Percentiles rank a stretch among this genome's conserved stretches.
phyloP scores from a whole-genome alignment of 2,888 invertebrate species.

The Synergus gifuensis region DNA sequence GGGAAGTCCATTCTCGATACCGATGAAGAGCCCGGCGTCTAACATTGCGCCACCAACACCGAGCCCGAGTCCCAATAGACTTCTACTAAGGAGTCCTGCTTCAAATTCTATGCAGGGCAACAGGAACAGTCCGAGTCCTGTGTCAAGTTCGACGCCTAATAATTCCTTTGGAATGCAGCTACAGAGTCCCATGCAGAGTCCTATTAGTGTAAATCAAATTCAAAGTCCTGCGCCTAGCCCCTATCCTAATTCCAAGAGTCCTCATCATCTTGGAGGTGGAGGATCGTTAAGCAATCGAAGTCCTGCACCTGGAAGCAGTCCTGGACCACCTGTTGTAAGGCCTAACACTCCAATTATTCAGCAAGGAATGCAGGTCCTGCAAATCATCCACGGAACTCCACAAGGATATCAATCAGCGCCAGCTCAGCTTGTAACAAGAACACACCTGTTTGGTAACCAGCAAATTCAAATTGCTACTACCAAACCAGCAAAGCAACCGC shows the following conservation, averaged over 20 bases:
- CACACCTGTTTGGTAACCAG: constrained; percentile 75
- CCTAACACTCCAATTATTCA: constrained; percentile 75
- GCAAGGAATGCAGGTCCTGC: constrained; percentile 76
- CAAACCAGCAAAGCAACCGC: constrained; percentile 79
- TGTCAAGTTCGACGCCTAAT: constrained; percentile 69
- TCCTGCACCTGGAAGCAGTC: constrained; percentile 76
- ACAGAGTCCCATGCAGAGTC: constrained; percentile 77
- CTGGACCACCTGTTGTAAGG: constrained; percentile 75
- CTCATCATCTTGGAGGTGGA: constrained; percentile 70
- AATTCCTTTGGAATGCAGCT: constrained; percentile 73
- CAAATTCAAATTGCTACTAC: constrained; percentile 75
- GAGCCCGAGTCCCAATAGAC: constrained; percentile 75
- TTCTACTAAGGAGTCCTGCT: constrained; percentile 74
- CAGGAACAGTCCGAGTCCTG: constrained; percentile 75
- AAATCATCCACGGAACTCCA: constrained; percentile 75
- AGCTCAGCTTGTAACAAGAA: constrained; percentile 73
- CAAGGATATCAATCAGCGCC: constrained; percentile 73
- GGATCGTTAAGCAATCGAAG: constrained; percentile 72
- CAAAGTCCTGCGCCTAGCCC: constrained; percentile 76
- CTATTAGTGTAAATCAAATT: constrained; percentile 74
- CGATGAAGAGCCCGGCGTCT: constrained; percentile 75
- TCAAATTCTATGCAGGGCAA: constrained; percentile 75
- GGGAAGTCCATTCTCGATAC: constrained; percentile 76
- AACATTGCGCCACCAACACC: constrained; percentile 76
- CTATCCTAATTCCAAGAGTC: constrained; percentile 76